These are phyloP conservation scores for Centropristis striata DNA, from an alignment of 2,113 vertebrate genomes.

Conservation along the genomic window DNA sequence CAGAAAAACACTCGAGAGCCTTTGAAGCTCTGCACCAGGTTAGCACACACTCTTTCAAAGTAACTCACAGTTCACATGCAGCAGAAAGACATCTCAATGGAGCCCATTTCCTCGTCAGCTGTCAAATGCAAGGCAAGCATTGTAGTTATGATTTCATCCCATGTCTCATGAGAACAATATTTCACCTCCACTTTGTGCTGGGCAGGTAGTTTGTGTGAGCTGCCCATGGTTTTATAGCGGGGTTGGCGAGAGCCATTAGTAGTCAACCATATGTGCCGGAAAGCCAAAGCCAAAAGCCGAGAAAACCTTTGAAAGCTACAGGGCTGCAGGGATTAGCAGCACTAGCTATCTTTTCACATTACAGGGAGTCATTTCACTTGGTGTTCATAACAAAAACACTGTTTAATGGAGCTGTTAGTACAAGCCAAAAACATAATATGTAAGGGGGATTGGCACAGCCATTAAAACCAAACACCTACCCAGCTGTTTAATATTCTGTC, in stretches of 20 bases:
- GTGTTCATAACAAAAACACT: slow-evolving; percentile 13
- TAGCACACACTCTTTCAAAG: not conserved
- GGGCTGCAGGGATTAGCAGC: slow-evolving; percentile 1
- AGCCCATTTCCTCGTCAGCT: not conserved
- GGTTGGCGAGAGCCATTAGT: not conserved
- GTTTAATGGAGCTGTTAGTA: slow-evolving; percentile 27
- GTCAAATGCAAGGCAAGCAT: not conserved
- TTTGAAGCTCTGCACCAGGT: not conserved
- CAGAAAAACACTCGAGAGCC: not conserved
- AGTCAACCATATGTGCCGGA: not conserved
- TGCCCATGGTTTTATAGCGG: not conserved
- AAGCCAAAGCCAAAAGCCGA: slow-evolving; percentile 10
- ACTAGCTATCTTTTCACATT: slow-evolving; percentile 6
- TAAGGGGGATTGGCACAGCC: not conserved
- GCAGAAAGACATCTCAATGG: not conserved
- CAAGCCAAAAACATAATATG: not conserved
- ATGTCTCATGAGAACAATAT: not conserved
- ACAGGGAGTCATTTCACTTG: slow-evolving; percentile 15
- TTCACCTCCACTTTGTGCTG: not conserved
- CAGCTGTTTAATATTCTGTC: slow-evolving; percentile 19
- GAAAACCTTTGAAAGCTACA: slow-evolving; percentile 1
- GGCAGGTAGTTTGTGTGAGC: not conserved
- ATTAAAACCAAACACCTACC: slow-evolving; percentile 19
- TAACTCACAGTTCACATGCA: not conserved
- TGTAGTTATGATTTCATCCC: not conserved